Evolutionary conservation across 2,113 vertebrate genomes (phyloP), one percentile per base, ranked within the genome.

Genomic region (Ammodytes marinus): DNA sequence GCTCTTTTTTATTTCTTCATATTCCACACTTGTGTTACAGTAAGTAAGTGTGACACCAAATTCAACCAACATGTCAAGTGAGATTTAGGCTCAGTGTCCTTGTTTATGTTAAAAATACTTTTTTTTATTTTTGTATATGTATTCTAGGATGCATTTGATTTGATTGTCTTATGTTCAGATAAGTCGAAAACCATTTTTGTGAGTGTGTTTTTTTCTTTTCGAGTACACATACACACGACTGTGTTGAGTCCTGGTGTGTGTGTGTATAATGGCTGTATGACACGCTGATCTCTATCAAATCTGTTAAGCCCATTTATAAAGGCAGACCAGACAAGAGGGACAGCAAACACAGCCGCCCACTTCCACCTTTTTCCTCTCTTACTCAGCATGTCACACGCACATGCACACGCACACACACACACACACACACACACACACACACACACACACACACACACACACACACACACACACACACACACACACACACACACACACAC

Each of bases 41-140:
- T 89, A 90, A 93, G 84, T 77, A 87, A 86, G 86, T 82, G 82
- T 89, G 91, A 88, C 86, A 85, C 65, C n/a, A 52, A 90, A 82
- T 27, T 85, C 78, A 85, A 88, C 66, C 73, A 77, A 67, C 14
- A n/a, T 69, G 90, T 86, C 90, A 84, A 60, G 61, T 85, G 77
- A 89, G 86, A 91, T 92, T 27, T 83, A 91, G 67, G 71, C 69
- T 86, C 60, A 43, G 61, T 66, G 87, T 84, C 89, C 89, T 91
- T 86, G 84, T 87, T 83, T 88, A 74, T 69, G 80, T 70, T 79
- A 61, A 79, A 85, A 90, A 87, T 74, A 84, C 85, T 15, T 43
- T 75, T 12, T 78, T 35, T 45, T 53, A 10, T 74, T 19, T 53
- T n/a, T 6, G 40, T 3, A 6, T 7, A 14, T 66, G 58, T 59